Base-by-base conservation (phyloP, 2,888 invertebrate genomes). In the Listrodromus nycthemerus region DNA sequence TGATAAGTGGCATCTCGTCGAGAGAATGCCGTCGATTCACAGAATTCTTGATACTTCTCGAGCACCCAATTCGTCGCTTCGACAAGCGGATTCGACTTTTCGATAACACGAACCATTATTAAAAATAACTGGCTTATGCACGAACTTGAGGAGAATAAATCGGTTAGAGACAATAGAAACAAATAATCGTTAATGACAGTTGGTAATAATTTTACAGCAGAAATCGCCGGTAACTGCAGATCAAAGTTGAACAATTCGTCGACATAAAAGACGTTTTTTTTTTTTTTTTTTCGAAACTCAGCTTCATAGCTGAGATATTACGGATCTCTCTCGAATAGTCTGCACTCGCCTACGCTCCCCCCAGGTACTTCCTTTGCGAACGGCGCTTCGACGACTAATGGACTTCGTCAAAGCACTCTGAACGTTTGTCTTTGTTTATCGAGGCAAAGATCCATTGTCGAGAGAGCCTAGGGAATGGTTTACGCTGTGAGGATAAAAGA, bases 1-100 rank as follows among this genome's bases (percentile, higher is more conserved):
- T 61, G 73, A 74, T 73, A 61, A 74, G 80, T 74, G 67, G 52
- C 61, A 19, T 33, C 50, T n/a, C 61, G 50, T 48, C 48, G n/a
- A 33, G 50, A 33, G 48, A 5, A 63, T 41, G 19, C 61, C n/a
- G 4, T 24, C 24, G 27, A 7, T 30, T 27, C n/a, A 27, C 4
- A 30, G 8, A 61, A 30, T 24, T 16, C 27, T 27, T 16, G 27
- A 16, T 27, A 61, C 61, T 61, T 30, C 5, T 61, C 61, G 16
- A 30, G 7, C 7, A 4, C 16, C 16, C 61, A 10, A 24, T 24
- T 55, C 24, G 13, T 55, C 10, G 8, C 19, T 52, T 52, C 21
- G 21, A 10, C 3, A 21, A 52, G 19, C 21, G 4, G 21, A 10
- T 55, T 55, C 55, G 55, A 21, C 24, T 24, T 21, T 55, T 21